Evolutionary conservation across 2,888 invertebrate genomes (phyloP).

Genomic region (Drosophila pegasa): DNA sequence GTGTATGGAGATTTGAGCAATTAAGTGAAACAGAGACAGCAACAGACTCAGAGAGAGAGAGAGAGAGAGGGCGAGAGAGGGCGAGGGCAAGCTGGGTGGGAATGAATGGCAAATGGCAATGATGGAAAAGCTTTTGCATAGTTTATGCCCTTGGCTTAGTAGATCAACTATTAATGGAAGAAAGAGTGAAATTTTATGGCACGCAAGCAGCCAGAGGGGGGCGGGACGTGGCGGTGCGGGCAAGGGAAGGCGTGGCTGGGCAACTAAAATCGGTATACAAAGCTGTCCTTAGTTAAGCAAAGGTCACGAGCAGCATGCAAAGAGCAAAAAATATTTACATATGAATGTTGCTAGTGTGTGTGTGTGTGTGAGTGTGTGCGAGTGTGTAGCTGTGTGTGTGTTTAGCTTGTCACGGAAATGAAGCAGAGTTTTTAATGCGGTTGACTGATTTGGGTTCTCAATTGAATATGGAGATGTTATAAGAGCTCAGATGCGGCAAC

Average conservation of each 20-base stretch:
- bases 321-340: constrained; percentile 57
- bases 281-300: constrained; percentile 56
- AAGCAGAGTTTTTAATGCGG: constrained; percentile 59
- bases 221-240: too few species aligned
- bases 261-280: constrained; percentile 27
- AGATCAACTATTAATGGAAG: constrained; percentile 77
- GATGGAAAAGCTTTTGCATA: constrained; percentile 75
- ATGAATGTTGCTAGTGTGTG: constrained; percentile 29
- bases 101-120: constrained; percentile 59
- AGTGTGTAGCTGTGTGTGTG: constrained; percentile 10
- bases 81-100: constrained; percentile 4
- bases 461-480: constrained; percentile 43
- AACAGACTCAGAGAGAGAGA: constrained; percentile 10
- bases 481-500: constrained; percentile 13
- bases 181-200: constrained; percentile 61
- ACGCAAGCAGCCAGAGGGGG: constrained; percentile 7
- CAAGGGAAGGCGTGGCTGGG: neutral
- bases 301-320: constrained; percentile 52
- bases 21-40: constrained; percentile 51
- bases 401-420: constrained; percentile 50
- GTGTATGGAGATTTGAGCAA: constrained; percentile 71
- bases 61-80: constrained; percentile 1
- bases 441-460: constrained; percentile 58
- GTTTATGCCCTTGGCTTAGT: constrained; percentile 72
- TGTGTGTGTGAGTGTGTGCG: constrained; percentile 2